phyloP scores from a whole-genome alignment of 1,140 invertebrate genomes.

The Pararge aegeria region DNA sequence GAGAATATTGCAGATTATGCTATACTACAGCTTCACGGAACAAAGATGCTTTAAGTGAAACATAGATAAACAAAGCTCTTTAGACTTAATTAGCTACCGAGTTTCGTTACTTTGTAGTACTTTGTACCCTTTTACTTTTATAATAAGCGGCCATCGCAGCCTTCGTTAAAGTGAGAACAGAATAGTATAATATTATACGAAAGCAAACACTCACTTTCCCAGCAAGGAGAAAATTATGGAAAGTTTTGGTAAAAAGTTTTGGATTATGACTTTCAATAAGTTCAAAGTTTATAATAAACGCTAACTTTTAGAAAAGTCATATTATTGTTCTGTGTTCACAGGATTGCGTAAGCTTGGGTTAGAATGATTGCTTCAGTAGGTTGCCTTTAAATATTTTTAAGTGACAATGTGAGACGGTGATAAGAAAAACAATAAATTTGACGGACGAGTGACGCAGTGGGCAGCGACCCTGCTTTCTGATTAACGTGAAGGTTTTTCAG shows the following conservation, averaged over 20 bases:
- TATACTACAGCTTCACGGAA: background rate
- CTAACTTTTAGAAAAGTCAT: no score
- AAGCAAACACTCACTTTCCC: background rate
- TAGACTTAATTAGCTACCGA: background rate
- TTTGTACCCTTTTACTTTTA: background rate
- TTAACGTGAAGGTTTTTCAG: no score
- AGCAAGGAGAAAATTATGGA: background rate
- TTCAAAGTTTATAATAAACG: no score
- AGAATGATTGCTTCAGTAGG: no score
- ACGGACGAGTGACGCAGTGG: no score
- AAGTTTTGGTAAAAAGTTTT: background rate
- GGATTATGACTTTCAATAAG: no score
- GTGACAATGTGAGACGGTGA: no score
- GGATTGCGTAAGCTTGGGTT: no score
- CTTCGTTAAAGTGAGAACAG: background rate
- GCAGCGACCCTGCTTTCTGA: no score
- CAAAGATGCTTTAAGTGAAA: background rate
- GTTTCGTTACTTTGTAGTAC: conserved; percentile 4
- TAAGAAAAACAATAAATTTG: no score
- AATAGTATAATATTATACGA: background rate
- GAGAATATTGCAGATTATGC: background rate
- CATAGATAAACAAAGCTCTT: conserved; percentile 3
- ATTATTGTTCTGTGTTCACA: no score
- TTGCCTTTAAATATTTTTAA: no score
- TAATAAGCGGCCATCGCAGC: background rate